Evolutionary conservation across 2,888 invertebrate genomes (phyloP).

Genomic region (Rhingia rostrata): DNA sequence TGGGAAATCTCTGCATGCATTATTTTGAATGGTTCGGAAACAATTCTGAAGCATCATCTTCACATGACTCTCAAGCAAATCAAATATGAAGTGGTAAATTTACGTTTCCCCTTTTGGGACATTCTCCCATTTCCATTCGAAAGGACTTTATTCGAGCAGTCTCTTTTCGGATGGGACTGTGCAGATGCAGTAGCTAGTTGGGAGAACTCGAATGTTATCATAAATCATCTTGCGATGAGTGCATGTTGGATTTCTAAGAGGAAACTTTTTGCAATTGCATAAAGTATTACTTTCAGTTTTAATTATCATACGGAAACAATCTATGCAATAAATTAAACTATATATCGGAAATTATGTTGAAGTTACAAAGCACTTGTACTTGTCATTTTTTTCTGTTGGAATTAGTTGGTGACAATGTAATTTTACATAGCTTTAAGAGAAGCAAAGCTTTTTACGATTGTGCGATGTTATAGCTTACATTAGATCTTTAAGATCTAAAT

Average conservation of each 20-base stretch:
- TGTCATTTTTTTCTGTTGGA: too few relatives aligned
- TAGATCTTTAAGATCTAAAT: too few relatives aligned
- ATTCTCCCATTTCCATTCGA: constrained; percentile 47
- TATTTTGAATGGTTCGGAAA: constrained; percentile 27
- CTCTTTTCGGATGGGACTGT: constrained; percentile 14
- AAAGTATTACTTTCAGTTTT: too few relatives aligned
- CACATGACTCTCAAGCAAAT: constrained; percentile 37
- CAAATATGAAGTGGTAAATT: constrained; percentile 46
- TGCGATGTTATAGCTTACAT: too few relatives aligned
- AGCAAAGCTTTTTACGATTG: too few relatives aligned
- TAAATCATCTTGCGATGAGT: constrained; percentile 20
- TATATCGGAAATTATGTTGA: too few relatives aligned
- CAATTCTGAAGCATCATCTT: constrained; percentile 27
- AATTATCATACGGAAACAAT: too few relatives aligned
- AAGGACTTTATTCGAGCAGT: constrained; percentile 38
- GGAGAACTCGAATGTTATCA: constrained; percentile 36
- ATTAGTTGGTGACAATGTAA: too few relatives aligned
- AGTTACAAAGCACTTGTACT: too few relatives aligned
- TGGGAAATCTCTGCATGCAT: constrained; percentile 13
- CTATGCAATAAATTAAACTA: too few relatives aligned
- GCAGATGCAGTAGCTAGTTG: constrained; percentile 19
- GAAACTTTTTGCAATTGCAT: too few relatives aligned
- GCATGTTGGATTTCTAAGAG: not conserved
- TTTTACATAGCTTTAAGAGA: too few relatives aligned
- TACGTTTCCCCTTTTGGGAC: constrained; percentile 27